Conservation (phyloP, 2,888 invertebrate species). For the Adelphocoris suturalis region DNA sequence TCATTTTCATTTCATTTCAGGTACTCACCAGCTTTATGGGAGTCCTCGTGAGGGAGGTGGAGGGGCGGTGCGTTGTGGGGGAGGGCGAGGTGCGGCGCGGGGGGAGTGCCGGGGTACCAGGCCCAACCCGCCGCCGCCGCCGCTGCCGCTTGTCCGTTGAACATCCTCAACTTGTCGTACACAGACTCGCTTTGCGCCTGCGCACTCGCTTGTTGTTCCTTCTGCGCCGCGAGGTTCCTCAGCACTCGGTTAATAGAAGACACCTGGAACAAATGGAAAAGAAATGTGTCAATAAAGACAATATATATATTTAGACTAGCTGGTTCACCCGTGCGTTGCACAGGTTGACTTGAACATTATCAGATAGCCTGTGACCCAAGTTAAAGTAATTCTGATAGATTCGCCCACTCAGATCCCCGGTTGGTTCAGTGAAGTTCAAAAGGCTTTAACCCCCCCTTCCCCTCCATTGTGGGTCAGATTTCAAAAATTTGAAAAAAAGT, state of each 20-base stretch:
- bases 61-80: conserved; percentile 72
- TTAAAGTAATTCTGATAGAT: too few relatives aligned
- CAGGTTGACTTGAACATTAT: too few relatives aligned
- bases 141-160: conserved; percentile 89
- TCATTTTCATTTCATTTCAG: too few relatives aligned
- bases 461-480: too few relatives aligned
- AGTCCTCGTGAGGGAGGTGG: conserved; percentile 72
- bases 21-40: conserved; percentile 73
- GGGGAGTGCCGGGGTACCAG: conserved; percentile 78
- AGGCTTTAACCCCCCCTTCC: too few relatives aligned
- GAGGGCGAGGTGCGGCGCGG: conserved; percentile 78
- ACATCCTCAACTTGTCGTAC: conserved; percentile 96
- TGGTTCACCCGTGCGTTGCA: too few relatives aligned
- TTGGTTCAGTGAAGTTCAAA: too few relatives aligned
- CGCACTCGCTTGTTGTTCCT: conserved; percentile 87
- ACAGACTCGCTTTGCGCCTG: conserved; percentile 87
- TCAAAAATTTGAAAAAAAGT: too few relatives aligned
- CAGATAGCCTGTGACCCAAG: too few relatives aligned
- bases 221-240: conserved; percentile 96
- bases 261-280: conserved; percentile 83
- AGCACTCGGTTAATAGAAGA: conserved; percentile 99
- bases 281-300: too few relatives aligned
- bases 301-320: too few relatives aligned
- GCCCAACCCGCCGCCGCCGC: conserved; percentile 78
- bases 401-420: too few relatives aligned